phyloP scores from a whole-genome alignment of 2,888 invertebrate species.

The Unio delphinus region DNA sequence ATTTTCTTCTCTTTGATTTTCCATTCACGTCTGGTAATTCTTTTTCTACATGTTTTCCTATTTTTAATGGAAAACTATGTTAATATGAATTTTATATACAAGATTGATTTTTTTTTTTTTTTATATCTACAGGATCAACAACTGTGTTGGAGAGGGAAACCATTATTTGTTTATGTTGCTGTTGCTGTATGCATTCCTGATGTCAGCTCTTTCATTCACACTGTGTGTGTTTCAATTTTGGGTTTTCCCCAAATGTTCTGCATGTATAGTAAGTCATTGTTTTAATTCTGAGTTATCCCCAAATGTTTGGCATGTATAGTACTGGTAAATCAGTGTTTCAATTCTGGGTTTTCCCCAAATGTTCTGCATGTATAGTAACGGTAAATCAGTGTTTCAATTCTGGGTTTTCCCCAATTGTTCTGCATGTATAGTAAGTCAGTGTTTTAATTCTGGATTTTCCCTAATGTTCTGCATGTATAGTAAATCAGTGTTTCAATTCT shows the following conservation, averaged over 20 bases:
- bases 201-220: slow-evolving; percentile 51
- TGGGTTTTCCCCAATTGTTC: slow-evolving; percentile 62
- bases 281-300: slow-evolving; percentile 62
- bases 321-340: slow-evolving; percentile 43
- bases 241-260: slow-evolving; percentile 58
- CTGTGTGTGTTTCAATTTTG: slow-evolving; percentile 60
- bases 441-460: slow-evolving; percentile 52
- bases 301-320: slow-evolving; percentile 42
- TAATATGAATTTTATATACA: too few species aligned
- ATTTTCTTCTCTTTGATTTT: neutral
- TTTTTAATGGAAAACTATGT: too few species aligned
- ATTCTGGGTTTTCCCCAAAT: slow-evolving; percentile 63
- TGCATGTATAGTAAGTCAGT: too few species aligned
- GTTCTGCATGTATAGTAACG: slow-evolving; percentile 14
- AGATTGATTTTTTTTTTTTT: slow-evolving; percentile 3
- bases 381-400: slow-evolving; percentile 46
- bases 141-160: slow-evolving; percentile 71
- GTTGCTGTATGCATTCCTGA: slow-evolving; percentile 78
- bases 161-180: slow-evolving; percentile 69
- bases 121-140: slow-evolving; percentile 68
- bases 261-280: slow-evolving; percentile 10
- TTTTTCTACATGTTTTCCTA: neutral
- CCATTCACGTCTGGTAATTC: neutral
- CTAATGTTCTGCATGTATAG: slow-evolving; percentile 44
- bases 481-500: slow-evolving; percentile 52